A percentile compares a stretch with the other conserved stretches of the same genome.
phyloP scores from a whole-genome alignment of 1,140 invertebrate genomes.

The Calephelis nemesis region DNA sequence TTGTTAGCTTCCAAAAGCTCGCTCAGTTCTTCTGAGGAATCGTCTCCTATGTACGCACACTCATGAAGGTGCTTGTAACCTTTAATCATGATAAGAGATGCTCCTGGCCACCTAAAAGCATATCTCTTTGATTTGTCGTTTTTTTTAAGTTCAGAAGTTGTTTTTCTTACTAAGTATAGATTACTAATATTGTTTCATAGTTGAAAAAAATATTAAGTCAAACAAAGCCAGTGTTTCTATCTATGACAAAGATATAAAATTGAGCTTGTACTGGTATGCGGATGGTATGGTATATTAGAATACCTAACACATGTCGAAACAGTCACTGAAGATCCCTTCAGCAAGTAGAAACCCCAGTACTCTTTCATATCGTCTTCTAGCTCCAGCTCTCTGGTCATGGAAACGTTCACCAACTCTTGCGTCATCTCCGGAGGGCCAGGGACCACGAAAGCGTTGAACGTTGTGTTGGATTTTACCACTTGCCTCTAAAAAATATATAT shows the following conservation, averaged over 20 bases:
- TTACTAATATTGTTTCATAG: too few relatives aligned
- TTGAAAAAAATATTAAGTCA: too few relatives aligned
- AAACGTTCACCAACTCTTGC: constrained; percentile 79
- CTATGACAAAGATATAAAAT: too few relatives aligned
- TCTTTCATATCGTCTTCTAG: constrained; percentile 90
- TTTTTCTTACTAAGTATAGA: too few relatives aligned
- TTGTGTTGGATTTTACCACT: constrained; percentile 84
- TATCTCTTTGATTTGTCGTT: not conserved
- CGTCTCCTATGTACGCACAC: constrained; percentile 89
- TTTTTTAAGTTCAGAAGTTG: too few relatives aligned
- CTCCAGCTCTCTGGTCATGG: constrained; percentile 84
- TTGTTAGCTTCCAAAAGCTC: constrained; percentile 80
- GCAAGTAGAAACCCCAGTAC: constrained; percentile 91
- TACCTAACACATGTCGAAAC: constrained; percentile 87
- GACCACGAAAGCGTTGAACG: constrained; percentile 88
- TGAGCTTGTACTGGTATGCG: not conserved
- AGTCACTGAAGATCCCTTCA: constrained; percentile 86
- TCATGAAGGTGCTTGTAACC: constrained; percentile 88
- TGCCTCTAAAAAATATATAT: constrained; percentile 79
- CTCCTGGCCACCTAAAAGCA: constrained; percentile 84
- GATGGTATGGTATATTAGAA: not conserved
- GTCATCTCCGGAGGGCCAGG: constrained; percentile 80
- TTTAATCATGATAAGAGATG: constrained; percentile 86
- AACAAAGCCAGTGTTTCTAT: too few relatives aligned
- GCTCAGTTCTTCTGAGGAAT: constrained; percentile 86